Percentiles rank a stretch among this genome's conserved stretches.
phyloP scores from a whole-genome alignment of 2,888 invertebrate genomes.

The Acleris emargana region DNA sequence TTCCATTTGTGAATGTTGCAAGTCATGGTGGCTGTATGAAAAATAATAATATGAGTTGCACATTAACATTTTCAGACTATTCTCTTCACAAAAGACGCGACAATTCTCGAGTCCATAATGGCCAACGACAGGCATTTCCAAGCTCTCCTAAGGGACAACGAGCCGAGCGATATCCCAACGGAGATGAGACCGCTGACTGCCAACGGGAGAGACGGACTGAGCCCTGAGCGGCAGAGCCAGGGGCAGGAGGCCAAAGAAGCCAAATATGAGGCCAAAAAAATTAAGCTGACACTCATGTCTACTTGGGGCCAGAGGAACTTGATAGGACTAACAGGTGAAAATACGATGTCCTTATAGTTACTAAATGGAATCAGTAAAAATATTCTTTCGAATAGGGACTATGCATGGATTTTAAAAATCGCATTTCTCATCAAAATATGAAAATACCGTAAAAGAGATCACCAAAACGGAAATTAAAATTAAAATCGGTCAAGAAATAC shows the following conservation, averaged over 20 bases:
- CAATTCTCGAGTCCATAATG: constrained; percentile 84
- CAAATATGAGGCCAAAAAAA: constrained; percentile 66
- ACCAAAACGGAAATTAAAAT: too few species aligned
- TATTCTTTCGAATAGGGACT: too few species aligned
- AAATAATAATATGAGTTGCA: neutral
- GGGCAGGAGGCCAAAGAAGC: constrained; percentile 52
- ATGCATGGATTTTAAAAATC: too few species aligned
- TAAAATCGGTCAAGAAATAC: too few species aligned
- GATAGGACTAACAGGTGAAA: constrained; percentile 84
- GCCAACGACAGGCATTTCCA: constrained; percentile 71
- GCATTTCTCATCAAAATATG: too few species aligned
- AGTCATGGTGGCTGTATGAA: too few species aligned
- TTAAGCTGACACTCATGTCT: constrained; percentile 83
- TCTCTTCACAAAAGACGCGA: constrained; percentile 90
- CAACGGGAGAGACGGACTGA: constrained; percentile 62
- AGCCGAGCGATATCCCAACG: constrained; percentile 52
- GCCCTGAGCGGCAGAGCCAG: constrained; percentile 46
- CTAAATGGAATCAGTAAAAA: neutral
- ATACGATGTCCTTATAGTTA: neutral
- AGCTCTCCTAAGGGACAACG: constrained; percentile 70
- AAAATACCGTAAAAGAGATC: too few species aligned
- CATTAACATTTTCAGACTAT: constrained; percentile 86
- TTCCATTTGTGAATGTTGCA: too few species aligned
- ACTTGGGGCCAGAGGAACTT: constrained; percentile 86
- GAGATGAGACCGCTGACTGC: constrained; percentile 85